Percentiles rank a stretch among this genome's conserved stretches.
These are phyloP conservation scores for Phasia obesa DNA, from an alignment of 2,888 invertebrate genomes.

Conservation along the genomic window DNA sequence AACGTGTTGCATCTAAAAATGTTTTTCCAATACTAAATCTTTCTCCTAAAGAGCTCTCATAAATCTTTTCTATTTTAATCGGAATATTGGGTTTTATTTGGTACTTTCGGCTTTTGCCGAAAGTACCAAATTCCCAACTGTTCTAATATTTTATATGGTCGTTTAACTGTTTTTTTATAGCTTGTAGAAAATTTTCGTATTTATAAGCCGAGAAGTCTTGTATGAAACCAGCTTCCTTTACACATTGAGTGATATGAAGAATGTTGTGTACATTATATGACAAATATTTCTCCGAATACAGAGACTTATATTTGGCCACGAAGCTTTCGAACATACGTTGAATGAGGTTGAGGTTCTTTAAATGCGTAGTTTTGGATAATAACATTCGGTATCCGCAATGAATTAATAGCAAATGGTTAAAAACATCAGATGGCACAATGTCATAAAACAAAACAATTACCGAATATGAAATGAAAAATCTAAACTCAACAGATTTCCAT, in stretches of 20 bases:
- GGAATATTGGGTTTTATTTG: too few species aligned
- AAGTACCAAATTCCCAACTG: conserved; percentile 10
- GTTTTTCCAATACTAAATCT: too few species aligned
- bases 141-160: conserved; percentile 7
- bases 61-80: too few species aligned
- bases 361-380: conserved; percentile 17
- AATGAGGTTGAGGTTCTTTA: conserved; percentile 12
- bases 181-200: too few species aligned
- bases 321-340: not conserved
- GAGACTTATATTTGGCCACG: too few species aligned
- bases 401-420: not conserved
- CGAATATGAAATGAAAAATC: too few species aligned
- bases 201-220: too few species aligned
- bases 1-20: too few species aligned
- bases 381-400: conserved; percentile 25
- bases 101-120: conserved; percentile 2
- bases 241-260: not conserved
- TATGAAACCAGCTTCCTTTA: too few species aligned
- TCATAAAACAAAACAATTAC: too few species aligned
- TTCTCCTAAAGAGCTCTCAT: too few species aligned
- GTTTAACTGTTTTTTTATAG: not conserved
- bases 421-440: conserved; percentile 1
- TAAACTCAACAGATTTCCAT: not conserved
- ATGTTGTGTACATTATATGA: conserved; percentile 20
- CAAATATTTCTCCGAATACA: conserved; percentile 21